A percentile compares a stretch with the other conserved stretches of the same genome.
Conservation (phyloP, 2,797 vertebrate species). For the Siniperca obscura region DNA sequence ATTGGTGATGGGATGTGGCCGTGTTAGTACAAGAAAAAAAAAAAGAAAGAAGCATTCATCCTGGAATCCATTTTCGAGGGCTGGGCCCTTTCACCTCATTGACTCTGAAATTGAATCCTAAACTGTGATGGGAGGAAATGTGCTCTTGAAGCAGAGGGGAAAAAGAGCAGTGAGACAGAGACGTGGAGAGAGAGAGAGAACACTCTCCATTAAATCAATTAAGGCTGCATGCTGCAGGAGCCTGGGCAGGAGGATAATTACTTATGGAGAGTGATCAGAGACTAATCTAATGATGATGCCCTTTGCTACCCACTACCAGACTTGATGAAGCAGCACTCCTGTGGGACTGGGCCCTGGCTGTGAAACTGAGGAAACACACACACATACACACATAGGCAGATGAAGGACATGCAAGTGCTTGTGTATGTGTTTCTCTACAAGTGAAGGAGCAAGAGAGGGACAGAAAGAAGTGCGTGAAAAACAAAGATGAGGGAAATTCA, state of each 20-base stretch:
- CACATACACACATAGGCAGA: slow-evolving; percentile 7
- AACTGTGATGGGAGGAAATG: slow-evolving; percentile 57
- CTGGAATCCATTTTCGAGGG: slow-evolving; percentile 15
- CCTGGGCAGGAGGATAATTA: slow-evolving; percentile 78
- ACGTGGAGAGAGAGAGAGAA: slow-evolving; percentile 46
- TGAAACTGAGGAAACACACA: slow-evolving; percentile 51
- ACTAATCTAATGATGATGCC: slow-evolving; percentile 81
- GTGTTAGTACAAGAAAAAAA: neutral
- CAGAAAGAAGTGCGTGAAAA: neutral
- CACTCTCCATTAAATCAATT: slow-evolving; percentile 80
- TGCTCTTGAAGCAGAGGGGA: slow-evolving; percentile 29
- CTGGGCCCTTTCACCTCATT: slow-evolving; percentile 29
- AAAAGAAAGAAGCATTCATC: slow-evolving; percentile 22
- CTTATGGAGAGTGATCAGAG: slow-evolving; percentile 77
- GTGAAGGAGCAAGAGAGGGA: neutral
- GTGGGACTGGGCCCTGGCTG: slow-evolving; percentile 59
- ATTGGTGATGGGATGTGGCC: neutral
- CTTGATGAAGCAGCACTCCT: slow-evolving; percentile 78
- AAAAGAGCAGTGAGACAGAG: slow-evolving; percentile 36
- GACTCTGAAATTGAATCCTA: slow-evolving; percentile 56
- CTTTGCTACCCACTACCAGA: slow-evolving; percentile 76
- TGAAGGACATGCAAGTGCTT: neutral
- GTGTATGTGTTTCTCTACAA: neutral
- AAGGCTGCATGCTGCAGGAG: slow-evolving; percentile 71
- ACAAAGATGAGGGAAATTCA: neutral